These are phyloP conservation scores for Aethes cnicana DNA, from an alignment of 2,888 invertebrate species.

Conservation along the genomic window DNA sequence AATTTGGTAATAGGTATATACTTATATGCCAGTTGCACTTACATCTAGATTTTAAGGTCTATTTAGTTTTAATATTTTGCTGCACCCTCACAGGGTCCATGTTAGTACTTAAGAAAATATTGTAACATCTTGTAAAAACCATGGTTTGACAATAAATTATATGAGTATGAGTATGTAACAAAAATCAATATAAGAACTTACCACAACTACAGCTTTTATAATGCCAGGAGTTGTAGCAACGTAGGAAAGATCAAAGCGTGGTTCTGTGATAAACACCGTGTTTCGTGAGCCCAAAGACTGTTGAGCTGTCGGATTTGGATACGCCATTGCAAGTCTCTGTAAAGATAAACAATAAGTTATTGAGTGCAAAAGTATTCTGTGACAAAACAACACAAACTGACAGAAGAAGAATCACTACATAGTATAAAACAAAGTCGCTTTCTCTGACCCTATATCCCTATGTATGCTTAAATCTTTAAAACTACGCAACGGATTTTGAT, in stretches of 20 bases:
- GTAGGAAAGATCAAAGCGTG: slow-evolving; percentile 64
- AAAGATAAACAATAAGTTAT: not conserved
- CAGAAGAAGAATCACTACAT: not conserved
- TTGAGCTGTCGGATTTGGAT: slow-evolving; percentile 48
- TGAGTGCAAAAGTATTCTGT: not conserved
- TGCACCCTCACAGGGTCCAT: too few relatives aligned
- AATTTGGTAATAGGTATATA: too few relatives aligned
- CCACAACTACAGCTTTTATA: slow-evolving; percentile 58
- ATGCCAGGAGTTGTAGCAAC: slow-evolving; percentile 61
- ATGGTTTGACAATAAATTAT: too few relatives aligned
- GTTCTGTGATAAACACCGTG: slow-evolving; percentile 65
- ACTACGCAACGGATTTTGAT: too few relatives aligned
- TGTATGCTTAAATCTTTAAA: too few relatives aligned
- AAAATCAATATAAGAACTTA: slow-evolving; percentile 55
- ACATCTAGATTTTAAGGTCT: too few relatives aligned
- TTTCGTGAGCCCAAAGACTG: slow-evolving; percentile 70
- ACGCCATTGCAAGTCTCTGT: slow-evolving; percentile 48
- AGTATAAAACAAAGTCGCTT: too few relatives aligned
- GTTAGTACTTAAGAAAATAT: too few relatives aligned
- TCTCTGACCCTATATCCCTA: too few relatives aligned
- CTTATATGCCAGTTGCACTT: too few relatives aligned
- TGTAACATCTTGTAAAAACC: not conserved
- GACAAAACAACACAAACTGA: not conserved
- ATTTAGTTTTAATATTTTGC: too few relatives aligned
- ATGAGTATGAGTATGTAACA: too few relatives aligned